Base-by-base conservation (phyloP, 2,113 vertebrate species). In the Murina feae region DNA sequence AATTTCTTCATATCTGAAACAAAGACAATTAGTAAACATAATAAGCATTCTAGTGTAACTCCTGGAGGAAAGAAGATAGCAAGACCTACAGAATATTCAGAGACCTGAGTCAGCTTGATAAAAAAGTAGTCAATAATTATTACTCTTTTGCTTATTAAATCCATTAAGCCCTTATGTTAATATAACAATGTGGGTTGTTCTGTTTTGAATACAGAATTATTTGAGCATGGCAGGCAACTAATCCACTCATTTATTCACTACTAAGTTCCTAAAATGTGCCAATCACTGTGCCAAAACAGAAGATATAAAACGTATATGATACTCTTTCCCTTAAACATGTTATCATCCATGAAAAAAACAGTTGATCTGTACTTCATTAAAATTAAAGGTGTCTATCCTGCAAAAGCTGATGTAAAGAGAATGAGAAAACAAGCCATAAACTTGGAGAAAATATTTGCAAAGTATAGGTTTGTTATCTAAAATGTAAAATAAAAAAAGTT, bases 161-260 rank as follows among this genome's bases (percentile, higher is more conserved):
- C n/a, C 28, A 76, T n/a, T 69, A 85, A 58, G 9, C 18, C 76
- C 12, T 83, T 93, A 74, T 60, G 58, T 39, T 92, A 90, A 83
- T 84, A 30, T 18, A 78, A 89, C n/a, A 92, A 35, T 69, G 42
- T 58, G 32, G 37, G n/a, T 74, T 53, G 72, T 53, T n/a, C 3
- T 94, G 21, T 72, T 92, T 86, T 86, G 63, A 92, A 90, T 39
- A 90, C 17, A 85, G 17, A 80, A 89, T 74, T 81, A 76, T 37
- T 74, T 74, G 23, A 55, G 39, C 23, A 92, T 49, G 23, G 35
- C 5, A 12, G 13, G 18, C 18, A 20, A 47, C 12, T 81, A 37
- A 86, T 68, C 65, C 44, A 60, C 9, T 86, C 42, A 76, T 53
- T 78, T 37, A 60, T 83, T 86, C 76, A 89, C 82, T 10, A 80